Evolutionary conservation across 2,797 vertebrate genomes (phyloP).

Genomic region (Phalloptychus januarius): DNA sequence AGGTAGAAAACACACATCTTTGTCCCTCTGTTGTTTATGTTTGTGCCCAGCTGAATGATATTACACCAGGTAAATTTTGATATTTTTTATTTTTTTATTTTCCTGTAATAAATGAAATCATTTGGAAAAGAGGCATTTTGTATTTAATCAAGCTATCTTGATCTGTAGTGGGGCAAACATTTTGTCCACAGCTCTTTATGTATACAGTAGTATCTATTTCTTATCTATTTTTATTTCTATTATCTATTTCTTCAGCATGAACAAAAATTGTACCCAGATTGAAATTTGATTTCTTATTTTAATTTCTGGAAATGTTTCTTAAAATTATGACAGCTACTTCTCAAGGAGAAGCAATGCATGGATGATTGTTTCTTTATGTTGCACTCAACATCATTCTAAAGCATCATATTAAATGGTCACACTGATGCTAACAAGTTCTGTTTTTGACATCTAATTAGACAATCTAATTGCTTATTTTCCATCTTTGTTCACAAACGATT

Average conservation of each 20-base stretch:
- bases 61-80: neutral
- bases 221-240: no score
- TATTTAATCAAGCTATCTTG: neutral
- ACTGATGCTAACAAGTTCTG: slow-evolving; percentile 48
- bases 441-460: slow-evolving; percentile 23
- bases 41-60: no score
- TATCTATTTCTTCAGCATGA: neutral
- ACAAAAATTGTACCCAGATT: neutral
- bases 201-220: neutral
- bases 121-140: neutral
- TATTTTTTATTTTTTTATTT: neutral
- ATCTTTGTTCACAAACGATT: slow-evolving; percentile 28
- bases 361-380: neutral
- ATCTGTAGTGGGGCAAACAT: neutral
- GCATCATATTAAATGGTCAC: slow-evolving; percentile 31
- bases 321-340: no score
- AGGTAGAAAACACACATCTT: no score
- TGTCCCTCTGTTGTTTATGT: no score
- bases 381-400: neutral
- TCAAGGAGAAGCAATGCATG: neutral
- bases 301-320: neutral
- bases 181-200: neutral
- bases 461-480: slow-evolving; percentile 12
- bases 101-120: neutral
- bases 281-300: neutral